phyloP scores from a whole-genome alignment of 2,113 vertebrate genomes.

The Microtus pennsylvanicus region DNA sequence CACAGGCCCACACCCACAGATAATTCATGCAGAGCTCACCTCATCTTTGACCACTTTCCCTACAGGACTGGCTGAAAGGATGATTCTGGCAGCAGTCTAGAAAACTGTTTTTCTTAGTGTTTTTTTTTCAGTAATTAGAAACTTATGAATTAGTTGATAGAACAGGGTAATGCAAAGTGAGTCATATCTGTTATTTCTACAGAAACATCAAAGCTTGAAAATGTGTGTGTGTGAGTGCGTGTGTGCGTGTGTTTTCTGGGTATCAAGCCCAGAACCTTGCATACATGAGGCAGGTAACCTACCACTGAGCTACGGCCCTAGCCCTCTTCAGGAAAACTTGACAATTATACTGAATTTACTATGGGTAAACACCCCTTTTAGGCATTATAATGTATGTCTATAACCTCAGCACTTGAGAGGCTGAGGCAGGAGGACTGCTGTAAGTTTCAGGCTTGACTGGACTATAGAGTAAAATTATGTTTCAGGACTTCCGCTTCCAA shows the following conservation, averaged over 20 bases:
- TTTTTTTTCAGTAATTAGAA: constrained; percentile 62
- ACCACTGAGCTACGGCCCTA: not conserved
- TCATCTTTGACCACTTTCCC: constrained; percentile 30
- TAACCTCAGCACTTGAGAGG: not conserved
- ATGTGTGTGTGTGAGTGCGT: not conserved
- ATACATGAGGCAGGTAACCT: not conserved
- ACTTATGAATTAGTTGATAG: constrained; percentile 31
- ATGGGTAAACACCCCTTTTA: not conserved
- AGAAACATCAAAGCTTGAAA: not conserved
- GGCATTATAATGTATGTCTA: not conserved
- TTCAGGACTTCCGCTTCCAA: not conserved
- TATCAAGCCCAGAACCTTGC: not conserved
- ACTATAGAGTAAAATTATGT: not conserved
- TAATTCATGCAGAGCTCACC: constrained; percentile 21
- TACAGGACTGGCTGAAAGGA: constrained; percentile 42
- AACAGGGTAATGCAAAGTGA: not conserved
- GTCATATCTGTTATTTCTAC: constrained; percentile 39
- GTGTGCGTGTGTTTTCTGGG: not conserved
- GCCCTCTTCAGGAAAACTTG: not conserved
- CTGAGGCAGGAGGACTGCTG: not conserved
- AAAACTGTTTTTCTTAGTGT: not conserved
- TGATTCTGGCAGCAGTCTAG: constrained; percentile 28
- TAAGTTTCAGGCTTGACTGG: not conserved
- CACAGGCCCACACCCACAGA: not conserved
- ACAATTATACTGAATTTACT: not conserved